Conservation (phyloP, 1,140 invertebrate species). For the Babylonia areolata region DNA sequence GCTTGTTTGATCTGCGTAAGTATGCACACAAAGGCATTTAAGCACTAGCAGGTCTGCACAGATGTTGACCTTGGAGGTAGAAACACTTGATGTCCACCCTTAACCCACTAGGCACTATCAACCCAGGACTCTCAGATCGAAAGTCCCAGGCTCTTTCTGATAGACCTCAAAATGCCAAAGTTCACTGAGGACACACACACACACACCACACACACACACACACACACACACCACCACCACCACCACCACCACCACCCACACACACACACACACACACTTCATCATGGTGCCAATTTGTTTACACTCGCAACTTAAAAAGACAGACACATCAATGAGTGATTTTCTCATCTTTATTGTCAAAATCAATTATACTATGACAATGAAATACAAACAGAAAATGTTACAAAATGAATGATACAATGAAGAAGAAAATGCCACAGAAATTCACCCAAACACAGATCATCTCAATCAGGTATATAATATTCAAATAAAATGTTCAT, state of each 20-base stretch:
- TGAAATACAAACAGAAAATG: not conserved
- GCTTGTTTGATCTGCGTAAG: no score
- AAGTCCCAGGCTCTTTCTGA: not conserved
- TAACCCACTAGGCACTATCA: not conserved
- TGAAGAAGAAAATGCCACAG: not conserved
- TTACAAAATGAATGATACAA: not conserved
- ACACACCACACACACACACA: no score
- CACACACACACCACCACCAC: no score
- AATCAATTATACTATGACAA: conserved; percentile 4
- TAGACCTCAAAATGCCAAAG: not conserved
- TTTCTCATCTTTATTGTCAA: conserved; percentile 2
- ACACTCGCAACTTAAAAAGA: not conserved
- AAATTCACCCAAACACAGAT: not conserved
- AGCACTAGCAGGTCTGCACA: no score
- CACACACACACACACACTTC: not conserved
- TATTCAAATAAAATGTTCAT: not conserved
- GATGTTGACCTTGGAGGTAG: not conserved
- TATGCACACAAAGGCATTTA: no score
- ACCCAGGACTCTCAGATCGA: not conserved
- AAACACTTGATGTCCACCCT: not conserved
- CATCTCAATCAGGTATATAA: not conserved
- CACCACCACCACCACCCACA: no score
- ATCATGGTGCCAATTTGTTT: no score
- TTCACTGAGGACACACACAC: no score
- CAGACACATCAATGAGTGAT: not conserved